These are phyloP conservation scores for Ophioninae sp. DNA, from an alignment of 2,888 invertebrate species.

Conservation along the genomic window DNA sequence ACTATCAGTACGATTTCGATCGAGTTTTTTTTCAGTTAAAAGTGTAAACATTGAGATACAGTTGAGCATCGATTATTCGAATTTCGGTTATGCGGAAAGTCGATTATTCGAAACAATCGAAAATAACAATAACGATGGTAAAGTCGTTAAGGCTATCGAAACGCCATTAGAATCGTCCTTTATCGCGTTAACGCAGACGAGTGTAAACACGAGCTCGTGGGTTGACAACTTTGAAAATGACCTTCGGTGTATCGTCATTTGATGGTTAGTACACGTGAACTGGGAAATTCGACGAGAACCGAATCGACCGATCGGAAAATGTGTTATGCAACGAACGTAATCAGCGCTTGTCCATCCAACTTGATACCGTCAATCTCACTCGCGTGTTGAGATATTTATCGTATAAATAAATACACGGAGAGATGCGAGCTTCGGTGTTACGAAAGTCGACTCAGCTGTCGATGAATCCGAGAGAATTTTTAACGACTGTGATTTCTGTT, in stretches of 20 bases:
- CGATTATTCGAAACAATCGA: too few species aligned
- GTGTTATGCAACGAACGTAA: constrained; percentile 41
- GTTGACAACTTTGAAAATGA: background rate
- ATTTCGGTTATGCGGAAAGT: too few species aligned
- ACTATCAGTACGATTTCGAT: too few species aligned
- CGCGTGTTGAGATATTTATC: background rate
- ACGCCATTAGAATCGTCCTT: too few species aligned
- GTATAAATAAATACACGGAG: background rate
- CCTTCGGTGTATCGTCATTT: background rate
- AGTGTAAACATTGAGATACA: too few species aligned
- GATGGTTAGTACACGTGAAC: background rate
- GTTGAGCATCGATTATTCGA: too few species aligned
- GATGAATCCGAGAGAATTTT: background rate
- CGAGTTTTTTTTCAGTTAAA: too few species aligned
- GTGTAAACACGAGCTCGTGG: constrained; percentile 10
- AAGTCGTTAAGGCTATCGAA: too few species aligned
- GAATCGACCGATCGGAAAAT: constrained; percentile 6
- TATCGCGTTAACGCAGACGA: constrained; percentile 16
- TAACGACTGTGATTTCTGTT: background rate
- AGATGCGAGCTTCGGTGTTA: background rate
- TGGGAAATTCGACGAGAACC: constrained; percentile 10
- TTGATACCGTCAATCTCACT: background rate
- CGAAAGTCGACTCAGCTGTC: background rate
- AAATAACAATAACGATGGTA: too few species aligned
- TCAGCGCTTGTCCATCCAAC: constrained; percentile 12